Base-by-base conservation (phyloP, 2,797 vertebrate species). In the Gymnocypris eckloni region DNA sequence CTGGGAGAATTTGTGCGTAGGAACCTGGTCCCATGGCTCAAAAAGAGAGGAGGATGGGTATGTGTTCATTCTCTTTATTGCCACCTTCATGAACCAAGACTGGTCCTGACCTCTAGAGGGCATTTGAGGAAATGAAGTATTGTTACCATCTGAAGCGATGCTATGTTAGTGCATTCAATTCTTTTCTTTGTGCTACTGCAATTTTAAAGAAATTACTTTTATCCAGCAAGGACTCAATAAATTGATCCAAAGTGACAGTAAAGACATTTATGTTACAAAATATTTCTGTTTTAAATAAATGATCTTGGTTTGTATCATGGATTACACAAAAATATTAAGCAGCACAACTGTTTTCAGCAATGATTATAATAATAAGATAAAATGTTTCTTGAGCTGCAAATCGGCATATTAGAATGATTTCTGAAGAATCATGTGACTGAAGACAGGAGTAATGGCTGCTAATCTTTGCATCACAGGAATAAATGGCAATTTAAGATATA, bases 31-130 rank as follows among this genome's bases (percentile, higher is more conserved):
- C 92, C 93, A 0, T 99, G 98, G 98, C 94, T 99, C 87, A 96
- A 96, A 90, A 96, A 95, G 87, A 96, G 96, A n/a, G 98, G 98
- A 18, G 98, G 98, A 94, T 99, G 98, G 98, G 98, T 99, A 92
- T 96, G 97, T 85, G 20, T 25, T 22, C 10, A 20, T 56, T 18
- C 25, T n/a, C 39, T 28, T 25, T 25, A 20, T 16, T 1, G 1
- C 59, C 78, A 52, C 69, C 41, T 77, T 15, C 33, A 52, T 48
- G 11, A 70, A 50, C 20, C 18, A 64, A 67, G 6, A 33, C 3
- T 85, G 13, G 54, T 37, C 45, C 67, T 66, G 81, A 84, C 52
- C 69, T 76, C 37, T 80, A 50, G n/a, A 39, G 70, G 77, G 41
- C 4, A 70, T n/a, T n/a, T 59, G 45, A 9, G 82, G 56, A 20